These are phyloP conservation scores for Chymomyza fuscimana DNA, from an alignment of 2,888 invertebrate genomes.

Conservation along the genomic window DNA sequence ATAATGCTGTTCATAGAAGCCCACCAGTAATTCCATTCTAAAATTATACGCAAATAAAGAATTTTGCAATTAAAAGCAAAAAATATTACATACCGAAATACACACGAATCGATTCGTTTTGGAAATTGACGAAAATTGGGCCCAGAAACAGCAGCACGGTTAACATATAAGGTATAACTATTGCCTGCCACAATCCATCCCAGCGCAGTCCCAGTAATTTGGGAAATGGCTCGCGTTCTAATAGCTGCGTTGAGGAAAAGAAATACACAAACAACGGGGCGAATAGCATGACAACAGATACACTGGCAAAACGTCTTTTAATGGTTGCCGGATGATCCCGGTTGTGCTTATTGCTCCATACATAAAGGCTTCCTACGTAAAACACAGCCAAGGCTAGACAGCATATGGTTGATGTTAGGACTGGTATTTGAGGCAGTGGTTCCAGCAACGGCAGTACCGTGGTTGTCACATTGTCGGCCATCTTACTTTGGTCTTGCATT, in stretches of 20 bases:
- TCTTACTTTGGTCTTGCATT: conserved; percentile 41
- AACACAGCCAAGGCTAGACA: conserved; percentile 88
- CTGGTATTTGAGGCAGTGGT: conserved; percentile 76
- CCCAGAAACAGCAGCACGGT: conserved; percentile 91
- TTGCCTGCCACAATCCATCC: conserved; percentile 87
- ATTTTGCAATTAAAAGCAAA: neutral
- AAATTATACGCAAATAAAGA: conserved; percentile 12
- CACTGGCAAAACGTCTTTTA: conserved; percentile 92
- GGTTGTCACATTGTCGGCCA: conserved; percentile 24
- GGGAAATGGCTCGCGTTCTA: conserved; percentile 84
- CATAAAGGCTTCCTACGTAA: conserved; percentile 93
- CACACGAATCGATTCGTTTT: conserved; percentile 85
- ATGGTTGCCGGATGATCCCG: conserved; percentile 94
- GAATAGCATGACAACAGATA: conserved; percentile 88
- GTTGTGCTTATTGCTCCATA: conserved; percentile 89
- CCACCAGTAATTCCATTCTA: conserved; percentile 88
- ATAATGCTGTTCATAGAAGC: conserved; percentile 86
- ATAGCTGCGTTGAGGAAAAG: conserved; percentile 84
- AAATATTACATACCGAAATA: conserved; percentile 82
- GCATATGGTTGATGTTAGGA: conserved; percentile 84
- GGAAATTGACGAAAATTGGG: conserved; percentile 87
- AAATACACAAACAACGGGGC: conserved; percentile 89
- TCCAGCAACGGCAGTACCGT: conserved; percentile 15
- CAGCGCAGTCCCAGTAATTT: conserved; percentile 88
- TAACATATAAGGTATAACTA: conserved; percentile 86